Conservation (phyloP, 2,888 invertebrate species). For the Cyclophora albipunctata region DNA sequence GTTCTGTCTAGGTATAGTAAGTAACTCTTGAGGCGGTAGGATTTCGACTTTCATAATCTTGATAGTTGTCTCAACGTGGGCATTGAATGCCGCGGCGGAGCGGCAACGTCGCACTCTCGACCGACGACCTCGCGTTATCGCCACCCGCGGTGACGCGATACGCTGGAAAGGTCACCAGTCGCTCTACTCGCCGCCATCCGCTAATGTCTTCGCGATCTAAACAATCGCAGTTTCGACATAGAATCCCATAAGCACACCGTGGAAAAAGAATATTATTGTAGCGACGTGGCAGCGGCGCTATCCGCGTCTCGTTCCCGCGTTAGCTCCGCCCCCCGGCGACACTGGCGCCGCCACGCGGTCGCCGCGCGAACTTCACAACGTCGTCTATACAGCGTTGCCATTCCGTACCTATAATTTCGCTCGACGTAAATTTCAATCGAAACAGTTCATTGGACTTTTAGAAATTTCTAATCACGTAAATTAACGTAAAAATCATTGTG, state of each 20-base stretch:
- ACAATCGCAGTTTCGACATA: constrained; percentile 59
- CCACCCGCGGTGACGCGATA: constrained; percentile 60
- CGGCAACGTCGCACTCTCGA: constrained; percentile 66
- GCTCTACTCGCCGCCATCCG: constrained; percentile 44
- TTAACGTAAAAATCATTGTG: constrained; percentile 57
- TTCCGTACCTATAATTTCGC: constrained; percentile 76
- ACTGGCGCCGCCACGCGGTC: constrained; percentile 62
- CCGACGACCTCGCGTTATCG: constrained; percentile 71
- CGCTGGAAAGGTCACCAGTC: constrained; percentile 66
- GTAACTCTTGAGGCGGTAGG: constrained; percentile 24
- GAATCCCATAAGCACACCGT: constrained; percentile 54
- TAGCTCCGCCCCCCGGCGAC: constrained; percentile 61
- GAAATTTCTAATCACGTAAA: constrained; percentile 64
- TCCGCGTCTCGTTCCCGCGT: constrained; percentile 53
- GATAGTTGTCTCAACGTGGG: constrained; percentile 32
- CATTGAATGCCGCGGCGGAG: constrained; percentile 47
- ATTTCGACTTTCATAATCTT: constrained; percentile 57
- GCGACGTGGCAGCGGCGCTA: constrained; percentile 30
- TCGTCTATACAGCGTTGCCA: constrained; percentile 73
- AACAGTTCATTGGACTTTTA: constrained; percentile 76
- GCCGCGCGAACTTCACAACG: constrained; percentile 52
- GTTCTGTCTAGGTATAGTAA: constrained; percentile 3
- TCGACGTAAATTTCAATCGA: constrained; percentile 74
- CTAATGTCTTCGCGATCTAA: constrained; percentile 59
- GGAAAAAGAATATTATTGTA: constrained; percentile 41